Conservation (phyloP, 2,113 vertebrate species). For the Capreolus pygargus region DNA sequence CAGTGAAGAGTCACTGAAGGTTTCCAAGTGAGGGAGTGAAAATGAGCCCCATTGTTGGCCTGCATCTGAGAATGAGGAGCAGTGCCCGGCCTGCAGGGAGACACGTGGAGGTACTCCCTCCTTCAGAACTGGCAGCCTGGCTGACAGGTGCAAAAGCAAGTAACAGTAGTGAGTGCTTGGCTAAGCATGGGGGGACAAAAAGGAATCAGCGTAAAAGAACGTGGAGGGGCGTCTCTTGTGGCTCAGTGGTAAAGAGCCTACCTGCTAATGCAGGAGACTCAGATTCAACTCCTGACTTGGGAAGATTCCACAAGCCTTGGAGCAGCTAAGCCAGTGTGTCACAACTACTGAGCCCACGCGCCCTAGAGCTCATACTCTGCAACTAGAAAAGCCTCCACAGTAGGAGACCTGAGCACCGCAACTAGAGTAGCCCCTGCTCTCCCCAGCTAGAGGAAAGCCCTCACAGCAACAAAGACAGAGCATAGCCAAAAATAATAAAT, state of each 20-base stretch:
- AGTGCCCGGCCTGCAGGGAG: neutral
- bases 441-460: neutral
- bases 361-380: neutral
- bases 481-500: neutral
- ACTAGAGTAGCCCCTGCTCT: neutral
- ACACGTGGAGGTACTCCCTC: neutral
- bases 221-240: neutral
- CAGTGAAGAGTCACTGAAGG: neutral
- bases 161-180: neutral
- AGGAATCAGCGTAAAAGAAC: neutral
- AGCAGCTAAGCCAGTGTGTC: neutral
- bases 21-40: neutral
- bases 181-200: neutral
- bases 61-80: neutral
- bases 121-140: neutral
- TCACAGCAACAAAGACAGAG: neutral
- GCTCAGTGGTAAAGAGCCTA: neutral
- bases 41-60: neutral
- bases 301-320: neutral
- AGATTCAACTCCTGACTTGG: neutral
- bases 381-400: neutral
- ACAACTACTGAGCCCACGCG: accelerated
- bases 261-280: neutral
- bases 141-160: neutral
- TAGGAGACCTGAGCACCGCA: neutral